phyloP scores from a whole-genome alignment of 2,113 vertebrate genomes.

The Varanus komodoensis region DNA sequence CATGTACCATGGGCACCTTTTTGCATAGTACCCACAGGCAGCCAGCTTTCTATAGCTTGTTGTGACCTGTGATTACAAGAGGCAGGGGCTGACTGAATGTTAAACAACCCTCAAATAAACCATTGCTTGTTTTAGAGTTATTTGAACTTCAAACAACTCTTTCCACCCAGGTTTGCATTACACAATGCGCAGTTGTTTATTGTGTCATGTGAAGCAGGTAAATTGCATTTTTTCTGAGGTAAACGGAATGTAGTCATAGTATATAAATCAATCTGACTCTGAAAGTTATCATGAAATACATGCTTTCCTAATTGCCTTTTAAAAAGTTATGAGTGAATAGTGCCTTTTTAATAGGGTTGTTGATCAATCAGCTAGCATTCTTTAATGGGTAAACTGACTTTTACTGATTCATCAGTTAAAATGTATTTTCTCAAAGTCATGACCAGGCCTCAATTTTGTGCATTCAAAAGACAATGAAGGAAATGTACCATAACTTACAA shows the following conservation, averaged over 20 bases:
- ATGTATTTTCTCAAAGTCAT: not conserved
- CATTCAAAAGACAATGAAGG: not conserved
- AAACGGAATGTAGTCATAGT: not conserved
- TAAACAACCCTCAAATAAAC: too few relatives aligned
- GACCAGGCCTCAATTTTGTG: not conserved
- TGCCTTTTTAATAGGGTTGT: not conserved
- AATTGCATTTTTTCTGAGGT: not conserved
- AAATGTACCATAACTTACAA: not conserved
- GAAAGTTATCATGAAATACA: not conserved
- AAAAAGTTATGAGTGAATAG: not conserved
- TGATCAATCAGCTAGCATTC: not conserved
- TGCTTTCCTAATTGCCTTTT: not conserved
- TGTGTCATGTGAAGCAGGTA: too few relatives aligned
- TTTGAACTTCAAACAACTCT: too few relatives aligned
- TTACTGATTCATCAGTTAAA: not conserved
- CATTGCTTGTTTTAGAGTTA: too few relatives aligned
- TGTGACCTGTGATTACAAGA: too few relatives aligned
- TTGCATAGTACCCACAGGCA: too few relatives aligned
- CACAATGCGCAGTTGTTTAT: too few relatives aligned
- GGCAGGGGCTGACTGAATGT: too few relatives aligned
- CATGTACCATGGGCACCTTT: too few relatives aligned
- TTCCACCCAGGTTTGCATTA: too few relatives aligned
- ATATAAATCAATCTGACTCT: not conserved
- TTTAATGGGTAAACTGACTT: too few relatives aligned
- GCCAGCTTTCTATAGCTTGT: too few relatives aligned